Base-by-base conservation (phyloP, 1,140 invertebrate species). In the Drosophila murphyi region DNA sequence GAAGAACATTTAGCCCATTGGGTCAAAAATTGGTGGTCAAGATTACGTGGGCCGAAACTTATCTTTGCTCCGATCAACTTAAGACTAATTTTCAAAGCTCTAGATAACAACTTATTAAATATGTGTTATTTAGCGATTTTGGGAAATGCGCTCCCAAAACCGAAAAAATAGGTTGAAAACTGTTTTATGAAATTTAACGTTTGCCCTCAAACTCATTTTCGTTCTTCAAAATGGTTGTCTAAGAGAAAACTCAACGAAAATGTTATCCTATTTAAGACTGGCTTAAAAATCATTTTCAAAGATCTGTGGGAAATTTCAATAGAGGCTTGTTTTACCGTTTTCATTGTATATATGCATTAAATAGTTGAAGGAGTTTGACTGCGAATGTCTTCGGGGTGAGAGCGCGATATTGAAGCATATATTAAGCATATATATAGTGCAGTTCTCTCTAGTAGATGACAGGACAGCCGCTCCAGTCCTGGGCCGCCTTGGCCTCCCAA, bases 381-480 rank as follows among this genome's bases (percentile, higher is more conserved):
- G 28, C n/a, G 10, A 43, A n/a, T 43, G 10, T 4, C 10, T 43
- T 43, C 10, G 8, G 52, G 31, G 32, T 37, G 43, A 67, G 34
- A 52, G 65, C 48, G 55, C 20, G 20, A 48, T 50, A 54, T 73
- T 65, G 48, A 80, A 71, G 64, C 71, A 3, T 4, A 43, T 52
- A 48, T 60, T 72, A 60, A 59, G 39, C 39, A n/a, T 39, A 7
- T 39, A 10, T 45, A 45, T 12, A 60, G 12, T 48, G 12, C 57
- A n/a, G 39, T n/a, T 41, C 8, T 43, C 39, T n/a, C 10, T 91
- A 97, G 94, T 96, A 99, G 93, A 99, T 99, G 92, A 98, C 95
- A 20, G 98, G 98, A 95, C 98, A 99, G 83, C 92, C 93, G 32
- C 94, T 93, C 98, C 98, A 99, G 93, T 99, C 96, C 89, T 96